These are phyloP conservation scores for Apodemia duryi DNA, from an alignment of 2,888 invertebrate genomes.

Conservation along the genomic window DNA sequence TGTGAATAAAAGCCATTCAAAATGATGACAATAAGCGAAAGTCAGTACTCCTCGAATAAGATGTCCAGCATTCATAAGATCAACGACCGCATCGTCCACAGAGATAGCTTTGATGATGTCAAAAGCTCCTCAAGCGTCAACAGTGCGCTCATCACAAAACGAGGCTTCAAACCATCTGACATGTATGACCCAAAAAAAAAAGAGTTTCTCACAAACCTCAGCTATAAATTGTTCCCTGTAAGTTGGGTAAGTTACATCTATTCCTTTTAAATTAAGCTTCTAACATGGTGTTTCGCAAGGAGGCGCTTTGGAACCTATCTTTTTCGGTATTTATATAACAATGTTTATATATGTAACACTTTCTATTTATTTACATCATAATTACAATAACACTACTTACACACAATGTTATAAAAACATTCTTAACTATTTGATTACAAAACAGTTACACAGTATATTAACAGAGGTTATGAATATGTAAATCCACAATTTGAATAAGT, in stretches of 20 bases:
- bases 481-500: too few relatives aligned
- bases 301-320: constrained; percentile 37
- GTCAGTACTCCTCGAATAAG: constrained; percentile 73
- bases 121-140: constrained; percentile 71
- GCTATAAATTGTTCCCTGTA: constrained; percentile 89
- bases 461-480: too few relatives aligned
- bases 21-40: constrained; percentile 79
- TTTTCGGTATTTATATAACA: constrained; percentile 30
- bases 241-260: constrained; percentile 84
- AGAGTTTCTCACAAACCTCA: constrained; percentile 88
- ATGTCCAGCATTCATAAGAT: constrained; percentile 72
- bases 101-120: constrained; percentile 69
- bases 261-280: constrained; percentile 47
- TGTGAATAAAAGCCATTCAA: constrained; percentile 35
- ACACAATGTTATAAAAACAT: not conserved
- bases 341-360: constrained; percentile 23
- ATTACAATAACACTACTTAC: constrained; percentile 21
- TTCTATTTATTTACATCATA: constrained; percentile 19
- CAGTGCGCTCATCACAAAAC: constrained; percentile 83
- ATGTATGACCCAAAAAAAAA: constrained; percentile 89
- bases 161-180: constrained; percentile 93
- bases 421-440: too few relatives aligned
- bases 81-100: constrained; percentile 69
- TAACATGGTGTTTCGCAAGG: constrained; percentile 54
- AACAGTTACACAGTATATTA: too few relatives aligned